Evolutionary conservation across 1,140 invertebrate genomes (phyloP).

Genomic region (Cheumatopsyche charites): DNA sequence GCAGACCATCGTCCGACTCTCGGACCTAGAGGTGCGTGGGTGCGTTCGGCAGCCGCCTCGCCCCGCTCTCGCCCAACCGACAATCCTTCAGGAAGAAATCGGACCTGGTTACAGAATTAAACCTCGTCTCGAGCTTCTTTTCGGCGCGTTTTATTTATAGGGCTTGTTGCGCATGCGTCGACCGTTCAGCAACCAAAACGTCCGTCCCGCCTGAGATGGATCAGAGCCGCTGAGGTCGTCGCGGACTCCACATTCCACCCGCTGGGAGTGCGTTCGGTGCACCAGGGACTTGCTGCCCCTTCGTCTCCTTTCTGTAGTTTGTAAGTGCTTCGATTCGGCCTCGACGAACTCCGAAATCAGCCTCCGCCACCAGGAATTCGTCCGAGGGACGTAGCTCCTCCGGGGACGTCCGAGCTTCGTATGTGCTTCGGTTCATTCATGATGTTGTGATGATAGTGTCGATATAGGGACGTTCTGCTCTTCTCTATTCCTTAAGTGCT

Average conservation of each 20-base stretch:
- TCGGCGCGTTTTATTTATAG: slow-evolving; percentile 33
- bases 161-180: slow-evolving; percentile 27
- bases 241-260: slow-evolving; percentile 65
- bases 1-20: too few relatives aligned
- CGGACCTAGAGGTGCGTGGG: too few relatives aligned
- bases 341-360: background rate
- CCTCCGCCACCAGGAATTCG: too few relatives aligned
- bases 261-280: slow-evolving; percentile 45
- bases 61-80: background rate
- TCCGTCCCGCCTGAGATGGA: slow-evolving; percentile 34
- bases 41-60: slow-evolving; percentile 15
- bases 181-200: slow-evolving; percentile 34
- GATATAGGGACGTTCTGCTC: too few relatives aligned
- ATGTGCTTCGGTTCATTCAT: too few relatives aligned
- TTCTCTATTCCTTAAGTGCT: too few relatives aligned
- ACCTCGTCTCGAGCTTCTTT: slow-evolving; percentile 25
- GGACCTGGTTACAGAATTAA: slow-evolving; percentile 49
- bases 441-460: too few relatives aligned
- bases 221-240: slow-evolving; percentile 62
- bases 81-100: slow-evolving; percentile 47
- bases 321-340: slow-evolving; percentile 41
- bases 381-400: too few relatives aligned
- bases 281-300: slow-evolving; percentile 43
- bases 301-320: slow-evolving; percentile 37
- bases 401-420: too few relatives aligned